phyloP scores from a whole-genome alignment of 2,113 vertebrate species.

The Hippolais icterina region DNA sequence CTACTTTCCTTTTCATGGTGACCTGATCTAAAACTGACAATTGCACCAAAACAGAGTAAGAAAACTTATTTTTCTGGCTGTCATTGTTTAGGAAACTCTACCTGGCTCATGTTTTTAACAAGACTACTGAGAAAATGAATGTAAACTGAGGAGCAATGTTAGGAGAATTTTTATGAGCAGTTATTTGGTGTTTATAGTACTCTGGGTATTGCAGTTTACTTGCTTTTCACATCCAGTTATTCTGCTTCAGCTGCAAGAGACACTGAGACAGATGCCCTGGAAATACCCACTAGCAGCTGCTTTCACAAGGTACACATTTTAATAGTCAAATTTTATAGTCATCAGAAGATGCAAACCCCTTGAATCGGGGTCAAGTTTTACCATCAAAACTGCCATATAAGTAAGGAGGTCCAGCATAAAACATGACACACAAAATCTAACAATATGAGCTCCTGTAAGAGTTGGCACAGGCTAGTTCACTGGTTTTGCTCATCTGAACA shows the following conservation, averaged over 20 bases:
- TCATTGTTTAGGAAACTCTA: background rate
- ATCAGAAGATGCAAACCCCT: background rate
- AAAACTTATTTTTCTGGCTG: background rate
- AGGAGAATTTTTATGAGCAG: slow-evolving; percentile 25
- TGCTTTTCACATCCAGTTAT: slow-evolving; percentile 27
- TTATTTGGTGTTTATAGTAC: slow-evolving; percentile 20
- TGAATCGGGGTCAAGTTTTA: background rate
- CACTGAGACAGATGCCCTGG: background rate
- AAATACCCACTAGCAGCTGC: background rate
- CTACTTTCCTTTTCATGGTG: background rate
- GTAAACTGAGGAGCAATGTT: background rate
- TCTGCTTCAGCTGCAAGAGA: background rate
- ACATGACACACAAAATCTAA: background rate
- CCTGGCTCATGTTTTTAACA: background rate
- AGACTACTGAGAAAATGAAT: slow-evolving; percentile 13
- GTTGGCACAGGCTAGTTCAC: background rate
- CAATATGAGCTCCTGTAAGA: background rate
- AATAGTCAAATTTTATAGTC: background rate
- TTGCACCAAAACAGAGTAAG: background rate
- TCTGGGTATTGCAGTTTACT: background rate
- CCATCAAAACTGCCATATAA: background rate
- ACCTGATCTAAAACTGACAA: background rate
- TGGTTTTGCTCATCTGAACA: background rate
- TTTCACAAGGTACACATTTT: background rate
- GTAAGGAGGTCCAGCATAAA: background rate